Conservation (phyloP, 2,888 invertebrate species). For the Aspidiotus destructor region DNA sequence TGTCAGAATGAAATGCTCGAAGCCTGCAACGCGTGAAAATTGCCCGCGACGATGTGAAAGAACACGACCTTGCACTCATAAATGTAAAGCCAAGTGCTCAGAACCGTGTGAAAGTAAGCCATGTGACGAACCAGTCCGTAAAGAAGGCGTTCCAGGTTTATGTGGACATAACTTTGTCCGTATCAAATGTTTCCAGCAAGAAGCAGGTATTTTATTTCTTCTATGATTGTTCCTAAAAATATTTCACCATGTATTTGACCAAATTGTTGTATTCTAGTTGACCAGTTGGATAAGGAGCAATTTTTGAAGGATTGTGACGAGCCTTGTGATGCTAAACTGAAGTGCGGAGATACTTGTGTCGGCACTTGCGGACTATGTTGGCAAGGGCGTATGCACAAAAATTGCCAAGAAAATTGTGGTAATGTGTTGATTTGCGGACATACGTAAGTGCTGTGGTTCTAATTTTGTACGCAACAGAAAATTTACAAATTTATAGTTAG, state of each 20-base stretch:
- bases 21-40: constrained; percentile 39
- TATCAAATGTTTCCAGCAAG: too few species aligned
- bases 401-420: constrained; percentile 50
- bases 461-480: not conserved
- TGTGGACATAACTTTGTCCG: too few species aligned
- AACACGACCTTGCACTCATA: constrained; percentile 47
- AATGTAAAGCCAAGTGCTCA: constrained; percentile 44
- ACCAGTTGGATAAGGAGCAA: constrained; percentile 13
- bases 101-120: constrained; percentile 40
- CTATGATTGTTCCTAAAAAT: too few species aligned
- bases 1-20: constrained; percentile 42
- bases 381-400: constrained; percentile 52
- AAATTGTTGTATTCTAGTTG: too few species aligned
- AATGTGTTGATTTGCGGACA: constrained; percentile 54
- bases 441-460: constrained; percentile 41
- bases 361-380: constrained; percentile 50
- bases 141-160: too few species aligned
- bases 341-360: constrained; percentile 48
- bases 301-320: constrained; percentile 44
- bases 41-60: constrained; percentile 47
- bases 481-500: constrained; percentile 44
- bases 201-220: too few species aligned
- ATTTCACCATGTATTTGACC: too few species aligned
- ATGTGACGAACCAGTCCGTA: constrained; percentile 39
- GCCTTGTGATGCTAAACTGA: constrained; percentile 44